Percentiles rank a stretch among this genome's conserved stretches.
Evolutionary conservation across 2,113 vertebrate species (phyloP).

Genomic region (Hymenochirus boettgeri): DNA sequence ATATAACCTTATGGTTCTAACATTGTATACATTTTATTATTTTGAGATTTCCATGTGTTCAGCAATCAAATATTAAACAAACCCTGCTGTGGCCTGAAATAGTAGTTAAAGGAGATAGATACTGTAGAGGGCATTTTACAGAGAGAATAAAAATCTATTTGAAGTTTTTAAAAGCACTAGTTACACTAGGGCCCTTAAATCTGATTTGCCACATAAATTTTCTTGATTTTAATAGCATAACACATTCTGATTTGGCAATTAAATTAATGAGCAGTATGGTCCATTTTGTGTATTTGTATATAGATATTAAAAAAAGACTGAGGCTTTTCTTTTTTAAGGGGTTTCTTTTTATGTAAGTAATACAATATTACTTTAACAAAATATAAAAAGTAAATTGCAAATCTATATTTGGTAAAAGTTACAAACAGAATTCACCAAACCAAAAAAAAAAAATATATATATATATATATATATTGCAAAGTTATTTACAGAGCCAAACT

Average conservation of each 20-base stretch:
- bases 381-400: conserved; percentile 96
- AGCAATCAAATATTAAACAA: conserved; percentile 3
- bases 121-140: conserved; percentile 2
- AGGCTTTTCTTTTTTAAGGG: conserved; percentile 77
- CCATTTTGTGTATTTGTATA: neutral
- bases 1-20: neutral
- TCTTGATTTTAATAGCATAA: conserved; percentile 30
- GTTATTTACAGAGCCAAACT: conserved; percentile 77
- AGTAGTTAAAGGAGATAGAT: neutral
- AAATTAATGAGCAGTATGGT: neutral
- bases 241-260: conserved; percentile 18
- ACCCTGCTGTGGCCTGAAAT: neutral
- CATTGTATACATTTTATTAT: conserved; percentile 1
- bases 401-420: conserved; percentile 85
- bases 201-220: conserved; percentile 1
- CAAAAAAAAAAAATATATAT: conserved; percentile 47
- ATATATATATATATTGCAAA: conserved; percentile 81
- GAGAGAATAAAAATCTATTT: neutral
- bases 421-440: conserved; percentile 85
- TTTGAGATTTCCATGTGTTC: neutral
- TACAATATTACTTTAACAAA: conserved; percentile 99
- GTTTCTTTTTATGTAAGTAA: conserved; percentile 99
- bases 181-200: neutral
- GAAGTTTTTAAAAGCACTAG: neutral
- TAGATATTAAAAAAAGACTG: conserved; percentile 57